Base-by-base conservation (phyloP, 2,797 vertebrate genomes). In the Oreortyx pictus region DNA sequence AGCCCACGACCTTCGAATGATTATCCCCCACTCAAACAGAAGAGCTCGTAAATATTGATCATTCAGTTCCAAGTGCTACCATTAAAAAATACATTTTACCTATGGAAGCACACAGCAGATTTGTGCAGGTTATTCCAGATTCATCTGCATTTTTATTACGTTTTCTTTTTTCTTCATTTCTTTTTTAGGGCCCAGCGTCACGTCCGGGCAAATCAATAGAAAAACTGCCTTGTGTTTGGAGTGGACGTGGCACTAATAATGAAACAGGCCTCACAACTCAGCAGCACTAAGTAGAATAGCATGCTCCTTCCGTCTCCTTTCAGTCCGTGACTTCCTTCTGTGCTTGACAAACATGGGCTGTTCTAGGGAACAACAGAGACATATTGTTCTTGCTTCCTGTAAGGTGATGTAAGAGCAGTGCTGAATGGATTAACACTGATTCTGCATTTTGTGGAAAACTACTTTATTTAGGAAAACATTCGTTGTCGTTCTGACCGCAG, bases 301-400 rank as follows among this genome's bases (percentile, higher is more conserved):
- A 77, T 88, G 86, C 88, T 74, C 12, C 93, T 96, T 96, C 92
- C 91, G n/a, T 82, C 88, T 86, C 75, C 65, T 79, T 90, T 83
- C 33, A 85, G 91, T 19, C 49, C 7, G 2, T 7, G 72, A 93
- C 84, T 96, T 96, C 95, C 96, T 92, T 71, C 86, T 83, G 81
- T 57, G 35, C 73, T 89, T 85, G 90, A 95, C 95, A 95, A 96
- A 96, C 83, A 92, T 2, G 54, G 78, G 78, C 74, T 95, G 82
- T 95, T 93, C 91, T 94, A 0, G 4, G 88, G 82, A 91, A 50
- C 85, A 95, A 95, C 89, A 93, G 92, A 95, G 74, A 70, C 88
- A 74, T 73, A 94, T 94, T 96, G 94, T 96, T 96, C 94, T 86
- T 72, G 82, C 92, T 94, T 96, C 96, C 95, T 91, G 91, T 52